Evolutionary conservation across 1,140 invertebrate genomes (phyloP).

Genomic region (Octopus sinensis): DNA sequence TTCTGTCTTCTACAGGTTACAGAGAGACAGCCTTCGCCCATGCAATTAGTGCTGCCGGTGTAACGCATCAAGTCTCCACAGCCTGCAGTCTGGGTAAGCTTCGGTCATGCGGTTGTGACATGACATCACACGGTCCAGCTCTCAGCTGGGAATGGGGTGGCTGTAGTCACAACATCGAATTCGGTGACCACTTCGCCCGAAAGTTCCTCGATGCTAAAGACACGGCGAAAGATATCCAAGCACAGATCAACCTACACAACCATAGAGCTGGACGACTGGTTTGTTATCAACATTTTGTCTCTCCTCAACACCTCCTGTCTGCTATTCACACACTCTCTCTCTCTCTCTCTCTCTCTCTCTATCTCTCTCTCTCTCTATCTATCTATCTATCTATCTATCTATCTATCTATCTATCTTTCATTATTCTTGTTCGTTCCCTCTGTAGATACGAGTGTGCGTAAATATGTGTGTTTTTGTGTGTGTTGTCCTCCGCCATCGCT

Average conservation of each 20-base stretch:
- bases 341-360: no score
- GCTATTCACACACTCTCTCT: no score
- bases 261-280: slow-evolving; percentile 66
- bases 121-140: slow-evolving; percentile 65
- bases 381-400: no score
- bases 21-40: slow-evolving; percentile 62
- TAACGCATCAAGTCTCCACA: slow-evolving; percentile 77
- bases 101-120: slow-evolving; percentile 76
- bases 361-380: no score
- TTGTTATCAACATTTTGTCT: slow-evolving; percentile 25
- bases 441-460: no score
- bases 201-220: slow-evolving; percentile 86
- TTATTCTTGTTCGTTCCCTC: no score
- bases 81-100: slow-evolving; percentile 83
- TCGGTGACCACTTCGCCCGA: slow-evolving; percentile 89
- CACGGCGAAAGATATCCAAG: slow-evolving; percentile 66
- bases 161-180: slow-evolving; percentile 92
- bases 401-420: no score
- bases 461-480: no score
- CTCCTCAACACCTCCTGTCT: background rate
- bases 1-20: slow-evolving; percentile 56
- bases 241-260: slow-evolving; percentile 70
- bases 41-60: slow-evolving; percentile 75
- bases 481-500: no score
- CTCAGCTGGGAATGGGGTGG: slow-evolving; percentile 91